Evolutionary conservation across 1,140 invertebrate genomes (phyloP), one percentile per base, ranked within the genome.

Genomic region (Plectrocnemia conspersa): DNA sequence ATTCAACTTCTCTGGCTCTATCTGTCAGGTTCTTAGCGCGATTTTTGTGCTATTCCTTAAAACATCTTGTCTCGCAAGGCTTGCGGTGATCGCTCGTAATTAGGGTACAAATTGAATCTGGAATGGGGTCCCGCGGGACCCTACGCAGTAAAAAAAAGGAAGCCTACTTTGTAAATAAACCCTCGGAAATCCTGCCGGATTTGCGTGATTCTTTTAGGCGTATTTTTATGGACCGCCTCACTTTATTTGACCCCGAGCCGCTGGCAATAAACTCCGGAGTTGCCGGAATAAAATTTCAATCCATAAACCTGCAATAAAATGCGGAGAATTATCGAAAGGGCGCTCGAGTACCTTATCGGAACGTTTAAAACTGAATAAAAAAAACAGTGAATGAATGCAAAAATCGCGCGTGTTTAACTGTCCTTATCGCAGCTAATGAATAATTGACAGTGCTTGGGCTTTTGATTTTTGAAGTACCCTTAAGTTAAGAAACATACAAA

Each of bases 91-190:
- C 45, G 53, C 22, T 38, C 42, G 44, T 55, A 55, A 55, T 55
- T 55, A 55, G 53, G 53, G 53, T 47, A 36, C 53, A 47, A 55
- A 55, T 55, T 55, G 53, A 48, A 55, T 55, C 53, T 35, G 35
- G 45, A 54, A 36, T 36, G 24, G 38, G 52, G 22, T 35, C 41
- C 53, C 53, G 29, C n/a, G 10, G 44, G 35, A 45, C 47, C 22
- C 11, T 15, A 5, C 38, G 23, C 9, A 42, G 45, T 29, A 45
- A 41, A 55, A 54, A 55, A 55, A 47, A 24, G 22, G 33, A 35
- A 46, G 48, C 19, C 53, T 35, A 55, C 42, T 46, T 55, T 46
- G 53, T 55, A 55, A 55, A 40, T 46, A 55, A 46, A 40, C 53
- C 50, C 23, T 27, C 36, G 22, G 47, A 52, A 52, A 52, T 52